These are phyloP conservation scores for Coregonus clupeaformis DNA, from an alignment of 2,113 vertebrate genomes.

Conservation along the genomic window DNA sequence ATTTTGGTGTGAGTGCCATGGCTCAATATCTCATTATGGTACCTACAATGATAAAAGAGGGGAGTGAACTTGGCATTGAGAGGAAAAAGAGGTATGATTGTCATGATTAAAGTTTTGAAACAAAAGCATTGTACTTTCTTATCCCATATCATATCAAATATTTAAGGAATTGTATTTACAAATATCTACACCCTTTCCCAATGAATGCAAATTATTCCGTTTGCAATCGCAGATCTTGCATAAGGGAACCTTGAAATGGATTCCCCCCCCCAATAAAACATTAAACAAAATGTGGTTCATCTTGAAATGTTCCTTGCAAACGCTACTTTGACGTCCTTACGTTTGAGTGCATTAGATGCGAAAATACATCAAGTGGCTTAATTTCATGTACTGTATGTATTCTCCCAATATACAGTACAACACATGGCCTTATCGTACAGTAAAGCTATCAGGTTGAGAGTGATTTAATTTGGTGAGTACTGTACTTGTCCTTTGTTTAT, in stretches of 20 bases:
- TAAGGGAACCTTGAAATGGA: too few relatives aligned
- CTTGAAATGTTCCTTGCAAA: too few relatives aligned
- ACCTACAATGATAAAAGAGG: constrained; percentile 32
- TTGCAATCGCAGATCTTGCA: too few relatives aligned
- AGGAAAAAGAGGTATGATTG: background rate
- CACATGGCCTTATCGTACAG: constrained; percentile 56
- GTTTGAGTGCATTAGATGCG: constrained; percentile 23
- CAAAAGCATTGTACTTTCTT: background rate
- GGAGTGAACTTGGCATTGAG: background rate
- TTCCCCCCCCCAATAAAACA: too few relatives aligned
- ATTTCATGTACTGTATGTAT: background rate
- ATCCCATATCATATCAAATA: constrained; percentile 16
- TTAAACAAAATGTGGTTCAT: too few relatives aligned
- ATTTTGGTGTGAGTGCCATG: constrained; percentile 18
- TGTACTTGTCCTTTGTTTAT: constrained; percentile 56
- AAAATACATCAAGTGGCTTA: constrained; percentile 14
- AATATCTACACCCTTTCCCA: too few relatives aligned
- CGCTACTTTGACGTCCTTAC: too few relatives aligned
- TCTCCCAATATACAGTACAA: constrained; percentile 43
- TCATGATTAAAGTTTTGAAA: constrained; percentile 16
- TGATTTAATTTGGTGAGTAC: constrained; percentile 75
- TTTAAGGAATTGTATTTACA: background rate
- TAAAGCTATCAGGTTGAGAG: constrained; percentile 72
- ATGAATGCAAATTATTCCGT: too few relatives aligned
- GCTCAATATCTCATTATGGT: constrained; percentile 66